Base-by-base conservation (phyloP, 1,140 invertebrate genomes). In the Macrosteles quadrilineatus region DNA sequence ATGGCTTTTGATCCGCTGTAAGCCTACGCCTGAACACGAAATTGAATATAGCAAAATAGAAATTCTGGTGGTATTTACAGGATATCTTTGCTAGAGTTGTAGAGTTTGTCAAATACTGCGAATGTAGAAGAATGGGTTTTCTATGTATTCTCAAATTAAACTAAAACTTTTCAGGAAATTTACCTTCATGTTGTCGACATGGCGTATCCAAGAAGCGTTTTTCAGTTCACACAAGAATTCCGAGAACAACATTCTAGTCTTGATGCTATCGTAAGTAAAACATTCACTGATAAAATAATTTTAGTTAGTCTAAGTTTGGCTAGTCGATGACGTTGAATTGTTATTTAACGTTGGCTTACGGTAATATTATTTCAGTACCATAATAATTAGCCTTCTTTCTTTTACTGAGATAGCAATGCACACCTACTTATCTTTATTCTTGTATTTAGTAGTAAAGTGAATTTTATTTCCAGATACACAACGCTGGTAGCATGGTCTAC, bases 401-500 rank as follows among this genome's bases (percentile, higher is more conserved):
- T 36, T 36, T 6, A 6, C 32, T 36, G 32, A 36, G 4, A 36
- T 36, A 36, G n/a, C n/a, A n/a, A n/a, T n/a, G n/a, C n/a, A n/a
- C n/a, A n/a, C n/a, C n/a, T 36, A 6, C 32, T 36, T 36, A 14
- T 36, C 14, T 36, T 14, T 36, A 36, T 36, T 36, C 14, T 4
- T 36, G 4, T 6, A 6, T 36, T 36, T 36, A 36, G 32, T 36
- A 6, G 32, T 36, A 6, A 36, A 36, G 32, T 36, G 14, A 36
- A 14, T 36, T 63, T 55, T 79, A 71, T 69, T 73, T 72, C 27
- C 31, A 77, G 75, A 78, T 85, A 17, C 85, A 85, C 72, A 85
- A 85, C 78, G 84, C 84, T 30, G 83, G 84, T 2, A 82, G 81
- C 72, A 82, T 85, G 80, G 73, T 85, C 1, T 78, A 82, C 55